phyloP scores from a whole-genome alignment of 1,140 invertebrate species.

The Orchestia grillus region DNA sequence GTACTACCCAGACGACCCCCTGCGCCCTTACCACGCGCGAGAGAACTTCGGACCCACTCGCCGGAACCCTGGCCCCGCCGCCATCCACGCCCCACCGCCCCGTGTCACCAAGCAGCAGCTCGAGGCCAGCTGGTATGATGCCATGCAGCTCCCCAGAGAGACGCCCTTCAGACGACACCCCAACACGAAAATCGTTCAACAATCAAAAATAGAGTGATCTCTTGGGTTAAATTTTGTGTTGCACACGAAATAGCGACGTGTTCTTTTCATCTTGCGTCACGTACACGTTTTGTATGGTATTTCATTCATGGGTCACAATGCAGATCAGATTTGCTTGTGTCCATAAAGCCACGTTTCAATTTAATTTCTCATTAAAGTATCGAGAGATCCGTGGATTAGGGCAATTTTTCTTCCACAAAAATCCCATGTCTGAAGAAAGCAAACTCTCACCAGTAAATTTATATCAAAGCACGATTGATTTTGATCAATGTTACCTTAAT shows the following conservation, averaged over 20 bases:
- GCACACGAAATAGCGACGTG: background rate
- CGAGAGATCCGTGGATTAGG: background rate
- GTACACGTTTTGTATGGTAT: background rate
- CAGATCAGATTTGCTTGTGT: background rate
- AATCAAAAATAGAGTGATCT: background rate
- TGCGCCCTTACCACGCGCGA: slow-evolving; percentile 5
- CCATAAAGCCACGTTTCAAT: background rate
- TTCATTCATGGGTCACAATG: background rate
- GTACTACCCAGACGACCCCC: slow-evolving; percentile 38
- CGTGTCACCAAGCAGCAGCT: background rate
- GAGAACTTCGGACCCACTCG: background rate
- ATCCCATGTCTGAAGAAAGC: background rate
- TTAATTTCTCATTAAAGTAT: background rate
- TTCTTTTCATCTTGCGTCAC: background rate
- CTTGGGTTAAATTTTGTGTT: background rate
- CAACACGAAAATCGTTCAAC: background rate
- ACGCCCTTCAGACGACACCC: background rate
- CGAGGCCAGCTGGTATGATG: slow-evolving; percentile 17
- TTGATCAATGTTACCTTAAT: background rate
- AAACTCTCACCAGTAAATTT: background rate
- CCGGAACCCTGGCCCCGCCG: background rate
- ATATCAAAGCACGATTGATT: background rate
- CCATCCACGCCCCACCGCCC: background rate
- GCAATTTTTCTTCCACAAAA: background rate
- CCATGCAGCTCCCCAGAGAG: background rate